Evolutionary conservation across 1,140 invertebrate species (phyloP), one percentile per base, ranked within the genome.

Genomic region (Ephestia elutella): DNA sequence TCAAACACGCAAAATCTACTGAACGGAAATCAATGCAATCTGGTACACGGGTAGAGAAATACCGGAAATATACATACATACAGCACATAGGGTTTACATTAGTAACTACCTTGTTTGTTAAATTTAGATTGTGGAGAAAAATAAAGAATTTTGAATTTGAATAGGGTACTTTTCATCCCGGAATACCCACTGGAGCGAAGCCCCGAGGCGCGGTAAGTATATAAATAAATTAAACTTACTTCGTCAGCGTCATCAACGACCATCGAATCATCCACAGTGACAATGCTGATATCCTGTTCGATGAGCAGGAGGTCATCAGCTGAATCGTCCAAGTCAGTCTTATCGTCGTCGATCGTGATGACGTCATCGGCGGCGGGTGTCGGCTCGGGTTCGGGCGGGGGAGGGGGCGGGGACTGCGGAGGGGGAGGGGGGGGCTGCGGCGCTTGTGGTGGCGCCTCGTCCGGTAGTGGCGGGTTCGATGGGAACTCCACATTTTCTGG

Each of bases 381-480:
- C 21, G 73, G 60, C 11, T 64, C 56, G 30, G 72, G 58, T 54
- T 75, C 21, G 11, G 59, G 54, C 28, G 57, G 57, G 9, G 38
- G 59, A 13, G 21, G 57, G 20, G 73, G 59, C 11, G 65, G 57
- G 30, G 72, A 58, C 56, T 75, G 66, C 0, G 81, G 78, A 4
- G 74, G 72, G 2, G 77, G 66, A 0, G 72, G 70, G 15, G 85
- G 85, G 15, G 86, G 87, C n/a, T 78, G 79, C 0, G 75, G 76
- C 5, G 70, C 75, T 17, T 75, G 70, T 0, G 75, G 73, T 0
- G 80, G 78, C 8, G 78, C 80, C 32, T 89, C 88, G 67, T 89
- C 90, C 1, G 91, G 91, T 10, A 92, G 71, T 0, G 91, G 91
- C 28, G 91, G 90, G 28, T 90, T 75, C 57, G 90, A 90, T 17